phyloP scores from a whole-genome alignment of 2,113 vertebrate species.

The Sterrhoptilus dennistouni region DNA sequence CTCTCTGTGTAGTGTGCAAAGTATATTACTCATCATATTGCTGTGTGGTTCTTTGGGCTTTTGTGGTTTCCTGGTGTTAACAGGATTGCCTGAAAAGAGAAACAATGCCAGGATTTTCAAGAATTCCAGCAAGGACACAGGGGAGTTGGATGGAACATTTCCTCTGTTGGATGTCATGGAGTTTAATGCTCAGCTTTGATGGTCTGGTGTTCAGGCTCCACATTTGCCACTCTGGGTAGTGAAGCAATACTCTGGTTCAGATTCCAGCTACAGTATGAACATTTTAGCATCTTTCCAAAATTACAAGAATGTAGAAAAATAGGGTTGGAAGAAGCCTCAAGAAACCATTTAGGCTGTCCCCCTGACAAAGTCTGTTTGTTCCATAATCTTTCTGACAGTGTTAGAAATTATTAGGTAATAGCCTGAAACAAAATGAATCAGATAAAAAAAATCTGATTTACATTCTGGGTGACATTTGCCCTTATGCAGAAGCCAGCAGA shows the following conservation, averaged over 20 bases:
- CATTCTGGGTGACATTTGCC: neutral
- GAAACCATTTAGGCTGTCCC: neutral
- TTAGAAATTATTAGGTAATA: neutral
- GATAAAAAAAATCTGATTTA: neutral
- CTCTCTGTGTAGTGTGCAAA: neutral
- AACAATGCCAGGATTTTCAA: conserved; percentile 34
- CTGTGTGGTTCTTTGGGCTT: neutral
- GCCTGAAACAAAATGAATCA: neutral
- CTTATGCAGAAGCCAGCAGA: neutral
- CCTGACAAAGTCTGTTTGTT: neutral
- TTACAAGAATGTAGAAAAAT: neutral
- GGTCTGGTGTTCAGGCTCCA: neutral
- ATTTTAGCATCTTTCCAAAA: neutral
- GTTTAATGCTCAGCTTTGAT: neutral
- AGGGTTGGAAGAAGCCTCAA: neutral
- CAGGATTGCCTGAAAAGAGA: neutral
- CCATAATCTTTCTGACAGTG: neutral
- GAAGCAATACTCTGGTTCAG: neutral
- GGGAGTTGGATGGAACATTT: neutral
- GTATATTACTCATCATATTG: neutral
- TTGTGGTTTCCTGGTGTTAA: neutral
- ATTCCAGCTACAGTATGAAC: neutral
- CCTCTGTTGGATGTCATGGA: neutral
- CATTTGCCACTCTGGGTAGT: neutral
- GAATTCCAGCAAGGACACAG: neutral